Evolutionary conservation across 1,140 invertebrate genomes (phyloP).

Genomic region (Augochlora pura): DNA sequence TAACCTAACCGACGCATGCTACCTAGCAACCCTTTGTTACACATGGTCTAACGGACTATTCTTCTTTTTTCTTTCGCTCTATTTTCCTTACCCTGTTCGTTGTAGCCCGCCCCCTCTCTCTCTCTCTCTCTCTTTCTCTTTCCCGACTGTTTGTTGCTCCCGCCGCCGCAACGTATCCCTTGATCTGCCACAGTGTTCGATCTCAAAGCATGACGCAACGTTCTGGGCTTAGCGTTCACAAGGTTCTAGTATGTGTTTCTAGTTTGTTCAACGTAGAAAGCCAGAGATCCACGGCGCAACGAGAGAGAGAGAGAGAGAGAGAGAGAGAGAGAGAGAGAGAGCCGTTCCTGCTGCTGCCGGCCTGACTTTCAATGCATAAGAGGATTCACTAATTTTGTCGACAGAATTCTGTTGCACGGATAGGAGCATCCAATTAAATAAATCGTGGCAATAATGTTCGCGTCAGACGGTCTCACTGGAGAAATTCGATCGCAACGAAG

Average conservation of each 20-base stretch:
- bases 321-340: too few relatives aligned
- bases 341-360: not conserved
- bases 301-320: not conserved
- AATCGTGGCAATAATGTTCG: too few relatives aligned
- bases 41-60: not conserved
- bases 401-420: too few relatives aligned
- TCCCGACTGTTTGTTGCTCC: not conserved
- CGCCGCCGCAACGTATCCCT: not conserved
- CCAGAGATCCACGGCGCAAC: not conserved
- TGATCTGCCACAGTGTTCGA: slow-evolving; percentile 56
- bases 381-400: not conserved
- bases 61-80: not conserved
- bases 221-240: slow-evolving; percentile 26
- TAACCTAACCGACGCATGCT: not conserved
- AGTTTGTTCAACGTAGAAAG: not conserved
- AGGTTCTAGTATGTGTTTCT: not conserved
- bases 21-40: slow-evolving; percentile 1
- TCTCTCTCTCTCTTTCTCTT: too few relatives aligned
- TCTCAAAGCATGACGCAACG: slow-evolving; percentile 66
- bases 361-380: not conserved
- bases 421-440: too few relatives aligned
- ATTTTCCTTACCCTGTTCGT: not conserved
- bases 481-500: too few relatives aligned
- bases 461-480: too few relatives aligned
- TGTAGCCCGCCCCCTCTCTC: too few relatives aligned